A percentile compares a stretch with the other conserved stretches of the same genome.
phyloP scores from a whole-genome alignment of 2,113 vertebrate genomes.

The Manacus vitellinus region DNA sequence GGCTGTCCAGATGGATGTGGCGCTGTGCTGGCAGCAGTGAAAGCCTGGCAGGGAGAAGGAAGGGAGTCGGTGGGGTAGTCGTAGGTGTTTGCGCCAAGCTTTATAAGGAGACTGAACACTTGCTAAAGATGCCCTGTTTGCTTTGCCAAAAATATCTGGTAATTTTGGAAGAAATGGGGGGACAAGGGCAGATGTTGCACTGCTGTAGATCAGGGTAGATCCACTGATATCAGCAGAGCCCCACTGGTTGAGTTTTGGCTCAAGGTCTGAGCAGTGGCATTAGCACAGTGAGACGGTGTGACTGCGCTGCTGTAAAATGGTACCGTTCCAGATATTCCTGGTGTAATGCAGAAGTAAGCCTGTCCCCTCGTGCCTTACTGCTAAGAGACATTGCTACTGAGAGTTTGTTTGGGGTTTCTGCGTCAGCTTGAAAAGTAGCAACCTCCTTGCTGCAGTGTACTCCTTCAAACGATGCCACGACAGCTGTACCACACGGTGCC shows the following conservation, averaged over 20 bases:
- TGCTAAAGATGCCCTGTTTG: background rate
- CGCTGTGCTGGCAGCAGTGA: background rate
- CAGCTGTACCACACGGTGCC: background rate
- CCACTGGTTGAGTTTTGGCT: background rate
- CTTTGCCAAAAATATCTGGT: background rate
- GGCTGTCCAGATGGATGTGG: constrained; percentile 3
- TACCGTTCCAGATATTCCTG: background rate
- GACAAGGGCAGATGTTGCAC: background rate
- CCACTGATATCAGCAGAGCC: background rate
- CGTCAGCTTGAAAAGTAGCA: background rate
- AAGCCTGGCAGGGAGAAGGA: background rate
- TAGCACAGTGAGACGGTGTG: background rate
- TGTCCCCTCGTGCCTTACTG: fast-evolving
- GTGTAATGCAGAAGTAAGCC: background rate
- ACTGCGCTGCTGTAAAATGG: background rate
- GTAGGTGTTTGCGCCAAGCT: background rate
- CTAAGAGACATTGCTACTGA: background rate
- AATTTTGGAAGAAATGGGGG: background rate
- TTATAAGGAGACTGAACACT: background rate
- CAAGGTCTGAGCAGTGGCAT: background rate
- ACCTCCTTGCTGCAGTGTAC: background rate
- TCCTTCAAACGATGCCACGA: background rate
- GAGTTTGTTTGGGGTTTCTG: background rate
- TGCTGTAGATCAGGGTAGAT: background rate
- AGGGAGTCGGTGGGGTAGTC: background rate